A percentile compares a stretch with the other conserved stretches of the same genome.
Conservation (phyloP, 2,113 vertebrate genomes). For the Oncorhynchus masou region DNA sequence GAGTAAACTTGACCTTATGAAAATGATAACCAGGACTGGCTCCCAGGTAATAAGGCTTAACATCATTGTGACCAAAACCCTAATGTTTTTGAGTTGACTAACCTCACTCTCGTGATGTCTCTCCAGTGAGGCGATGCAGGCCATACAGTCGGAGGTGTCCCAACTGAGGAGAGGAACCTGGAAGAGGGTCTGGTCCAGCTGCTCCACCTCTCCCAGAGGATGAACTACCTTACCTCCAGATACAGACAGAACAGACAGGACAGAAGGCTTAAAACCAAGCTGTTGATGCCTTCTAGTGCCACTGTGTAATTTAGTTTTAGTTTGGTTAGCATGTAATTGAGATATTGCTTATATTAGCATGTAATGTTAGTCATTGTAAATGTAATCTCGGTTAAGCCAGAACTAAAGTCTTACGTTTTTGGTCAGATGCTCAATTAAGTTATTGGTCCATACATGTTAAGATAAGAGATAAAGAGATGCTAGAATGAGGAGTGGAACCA, state of each 20-base stretch:
- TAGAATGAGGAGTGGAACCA: too few species aligned
- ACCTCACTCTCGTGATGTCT: constrained; percentile 9
- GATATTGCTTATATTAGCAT: constrained; percentile 1
- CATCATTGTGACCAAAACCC: too few species aligned
- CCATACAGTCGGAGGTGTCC: constrained; percentile 71
- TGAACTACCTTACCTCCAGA: constrained; percentile 59
- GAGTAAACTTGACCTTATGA: background rate
- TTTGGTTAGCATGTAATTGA: constrained; percentile 46
- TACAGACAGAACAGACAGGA: constrained; percentile 7
- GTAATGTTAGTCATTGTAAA: too few species aligned
- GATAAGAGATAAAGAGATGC: too few species aligned
- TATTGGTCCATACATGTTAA: too few species aligned
- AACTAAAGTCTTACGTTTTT: too few species aligned
- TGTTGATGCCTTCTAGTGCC: background rate
- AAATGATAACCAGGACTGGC: too few species aligned
- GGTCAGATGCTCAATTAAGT: too few species aligned
- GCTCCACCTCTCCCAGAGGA: constrained; percentile 61
- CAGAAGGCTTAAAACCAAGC: constrained; percentile 36
- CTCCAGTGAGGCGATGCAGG: constrained; percentile 68
- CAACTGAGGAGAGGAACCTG: constrained; percentile 66
- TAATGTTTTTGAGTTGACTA: background rate
- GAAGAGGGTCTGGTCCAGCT: constrained; percentile 67
- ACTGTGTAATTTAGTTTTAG: too few species aligned
- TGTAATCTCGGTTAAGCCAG: too few species aligned
- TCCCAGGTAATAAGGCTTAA: too few species aligned